A percentile compares a stretch with the other conserved stretches of the same genome.
Evolutionary conservation across 2,888 invertebrate species (phyloP).

Genomic region (Caradrina clavipalpis): DNA sequence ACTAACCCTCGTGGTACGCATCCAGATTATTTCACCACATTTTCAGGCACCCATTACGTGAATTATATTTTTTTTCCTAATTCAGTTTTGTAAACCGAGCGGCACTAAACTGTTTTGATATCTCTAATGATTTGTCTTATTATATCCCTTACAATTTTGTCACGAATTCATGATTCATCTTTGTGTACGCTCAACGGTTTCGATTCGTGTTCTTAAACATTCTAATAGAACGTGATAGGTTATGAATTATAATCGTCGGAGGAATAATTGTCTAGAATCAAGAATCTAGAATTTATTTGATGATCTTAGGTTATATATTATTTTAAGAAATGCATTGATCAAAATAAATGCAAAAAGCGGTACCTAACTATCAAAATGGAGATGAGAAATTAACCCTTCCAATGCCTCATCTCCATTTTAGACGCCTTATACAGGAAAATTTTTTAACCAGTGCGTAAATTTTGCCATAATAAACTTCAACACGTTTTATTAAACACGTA

Average conservation of each 20-base stretch:
- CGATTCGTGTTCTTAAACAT: slow-evolving; percentile 17
- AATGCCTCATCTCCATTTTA: too few species aligned
- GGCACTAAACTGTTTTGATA: not conserved
- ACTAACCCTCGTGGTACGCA: too few species aligned
- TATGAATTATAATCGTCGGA: not conserved
- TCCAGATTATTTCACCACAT: too few species aligned
- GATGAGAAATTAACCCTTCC: not conserved
- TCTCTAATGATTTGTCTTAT: not conserved
- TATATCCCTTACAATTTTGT: not conserved
- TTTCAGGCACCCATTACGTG: too few species aligned
- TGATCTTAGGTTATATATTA: slow-evolving; percentile 8
- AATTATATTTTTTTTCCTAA: too few species aligned
- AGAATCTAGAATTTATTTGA: slow-evolving; percentile 8
- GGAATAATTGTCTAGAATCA: not conserved
- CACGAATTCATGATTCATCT: not conserved
- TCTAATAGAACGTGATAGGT: slow-evolving; percentile 40
- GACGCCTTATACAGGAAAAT: too few species aligned
- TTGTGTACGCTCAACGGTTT: slow-evolving; percentile 16
- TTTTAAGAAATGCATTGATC: slow-evolving; percentile 3
- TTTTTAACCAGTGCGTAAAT: too few species aligned
- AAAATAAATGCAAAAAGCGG: not conserved
- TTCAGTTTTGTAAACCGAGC: too few species aligned
- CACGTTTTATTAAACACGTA: too few species aligned
- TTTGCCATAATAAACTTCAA: too few species aligned
- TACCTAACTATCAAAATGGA: not conserved